Conservation (phyloP, 2,113 vertebrate genomes). For the Neogobius melanostomus region DNA sequence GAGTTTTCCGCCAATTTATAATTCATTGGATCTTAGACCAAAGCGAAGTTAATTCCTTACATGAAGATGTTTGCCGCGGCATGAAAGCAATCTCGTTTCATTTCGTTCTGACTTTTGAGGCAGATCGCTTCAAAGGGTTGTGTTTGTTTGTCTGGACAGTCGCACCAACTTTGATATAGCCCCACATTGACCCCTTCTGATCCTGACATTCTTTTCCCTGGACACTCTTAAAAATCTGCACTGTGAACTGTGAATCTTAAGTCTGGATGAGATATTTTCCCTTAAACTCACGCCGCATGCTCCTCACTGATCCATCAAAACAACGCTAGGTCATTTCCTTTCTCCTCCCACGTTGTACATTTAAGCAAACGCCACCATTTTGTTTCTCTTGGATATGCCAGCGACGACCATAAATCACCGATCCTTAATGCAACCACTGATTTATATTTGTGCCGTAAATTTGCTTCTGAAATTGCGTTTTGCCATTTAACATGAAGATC, state of each 20-base stretch:
- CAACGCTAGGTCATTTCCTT: neutral
- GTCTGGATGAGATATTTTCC: neutral
- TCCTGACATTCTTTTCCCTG: constrained; percentile 44
- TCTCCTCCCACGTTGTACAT: neutral
- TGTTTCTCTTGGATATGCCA: constrained; percentile 1
- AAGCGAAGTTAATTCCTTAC: constrained; percentile 66
- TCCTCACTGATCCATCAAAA: neutral
- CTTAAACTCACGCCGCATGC: neutral
- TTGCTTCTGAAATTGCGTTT: constrained; percentile 38
- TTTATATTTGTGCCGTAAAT: constrained; percentile 34
- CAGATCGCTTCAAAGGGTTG: constrained; percentile 53
- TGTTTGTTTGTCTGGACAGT: constrained; percentile 61
- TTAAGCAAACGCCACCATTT: constrained; percentile 19
- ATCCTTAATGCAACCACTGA: constrained; percentile 29
- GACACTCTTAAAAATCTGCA: neutral
- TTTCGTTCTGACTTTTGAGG: neutral
- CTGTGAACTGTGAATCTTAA: too few species aligned
- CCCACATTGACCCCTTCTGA: constrained; percentile 40
- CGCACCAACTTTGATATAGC: constrained; percentile 58
- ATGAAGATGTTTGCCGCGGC: constrained; percentile 66
- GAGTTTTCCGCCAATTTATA: constrained; percentile 63
- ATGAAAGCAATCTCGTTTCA: constrained; percentile 62
- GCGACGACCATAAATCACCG: constrained; percentile 27
- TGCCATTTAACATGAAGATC: constrained; percentile 47
- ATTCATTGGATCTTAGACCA: constrained; percentile 64